Evolutionary conservation across 2,888 invertebrate species (phyloP).

Genomic region (Rugalucina vietnamica): DNA sequence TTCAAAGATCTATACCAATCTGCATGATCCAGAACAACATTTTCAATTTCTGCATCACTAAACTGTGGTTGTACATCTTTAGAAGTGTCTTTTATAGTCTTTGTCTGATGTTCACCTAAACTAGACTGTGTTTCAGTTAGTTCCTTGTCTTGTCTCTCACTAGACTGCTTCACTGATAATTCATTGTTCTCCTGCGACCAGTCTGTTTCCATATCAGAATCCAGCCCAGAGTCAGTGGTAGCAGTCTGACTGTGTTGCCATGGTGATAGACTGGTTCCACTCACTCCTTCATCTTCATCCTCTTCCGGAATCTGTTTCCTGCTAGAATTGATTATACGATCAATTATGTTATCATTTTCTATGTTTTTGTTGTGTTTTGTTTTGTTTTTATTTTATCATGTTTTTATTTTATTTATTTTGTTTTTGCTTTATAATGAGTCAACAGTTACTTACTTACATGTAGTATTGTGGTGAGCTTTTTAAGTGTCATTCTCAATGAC

Average conservation of each 20-base stretch:
- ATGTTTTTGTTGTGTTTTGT: too few relatives aligned
- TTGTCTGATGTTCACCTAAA: neutral
- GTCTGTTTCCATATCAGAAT: slow-evolving; percentile 65
- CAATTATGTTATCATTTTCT: too few relatives aligned
- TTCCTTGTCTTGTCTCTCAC: neutral
- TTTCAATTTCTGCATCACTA: neutral
- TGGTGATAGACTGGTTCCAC: slow-evolving; percentile 24
- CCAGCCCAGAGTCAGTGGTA: slow-evolving; percentile 55
- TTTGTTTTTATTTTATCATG: neutral
- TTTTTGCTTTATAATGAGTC: neutral
- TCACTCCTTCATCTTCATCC: slow-evolving; percentile 49
- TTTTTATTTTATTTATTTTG: neutral
- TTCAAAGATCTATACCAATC: neutral
- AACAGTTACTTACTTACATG: neutral
- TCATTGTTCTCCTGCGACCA: neutral
- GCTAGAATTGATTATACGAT: too few relatives aligned
- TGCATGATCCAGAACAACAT: neutral
- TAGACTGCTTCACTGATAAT: slow-evolving; percentile 4
- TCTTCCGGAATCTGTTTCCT: slow-evolving; percentile 15
- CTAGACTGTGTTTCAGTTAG: neutral
- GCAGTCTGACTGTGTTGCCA: slow-evolving; percentile 41
- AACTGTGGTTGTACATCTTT: neutral
- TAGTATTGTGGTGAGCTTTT: too few relatives aligned
- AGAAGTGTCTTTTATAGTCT: neutral
- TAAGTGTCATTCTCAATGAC: too few relatives aligned